Evolutionary conservation across 2,113 vertebrate genomes (phyloP), one percentile per base, ranked within the genome.

Genomic region (Poecilia latipinna): DNA sequence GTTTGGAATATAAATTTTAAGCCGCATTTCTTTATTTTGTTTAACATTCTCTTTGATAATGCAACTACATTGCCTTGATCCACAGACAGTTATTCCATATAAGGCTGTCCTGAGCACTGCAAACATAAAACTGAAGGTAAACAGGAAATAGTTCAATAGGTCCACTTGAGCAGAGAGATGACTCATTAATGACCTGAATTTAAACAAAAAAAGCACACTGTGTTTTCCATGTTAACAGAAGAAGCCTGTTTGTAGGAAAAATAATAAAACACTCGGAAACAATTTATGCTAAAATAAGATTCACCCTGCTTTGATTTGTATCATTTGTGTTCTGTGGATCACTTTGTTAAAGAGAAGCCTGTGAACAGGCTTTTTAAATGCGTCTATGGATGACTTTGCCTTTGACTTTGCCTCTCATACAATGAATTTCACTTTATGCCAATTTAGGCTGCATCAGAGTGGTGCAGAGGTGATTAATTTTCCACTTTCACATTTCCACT

Each of bases 131-230:
- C 80, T 68, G 77, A 86, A 65, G 78, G 87, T 90, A 91, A 93
- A 93, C 91, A 93, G 92, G 92, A 93, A 92, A 88, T 82, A 85
- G 83, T 89, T 90, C 86, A 86, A 86, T 85, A 72, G 89, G 78
- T 84, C 83, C 82, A 86, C 88, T 89, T 8, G 90, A 74, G 74
- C 74, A 68, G 64, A 80, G 78, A 79, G 89, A 90, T 91, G 90
- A 92, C 74, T 93, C 90, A 92, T 85, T 90, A 89, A 86, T 87
- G 80, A 77, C 70, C 68, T 44, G 51, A 74, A 86, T 88, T 80
- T 72, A 80, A 61, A 82, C 29, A 79, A 79, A 88, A 88, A 83
- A 70, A 57, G 51, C 70, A 85, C 63, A 22, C 17, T 44, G 72
- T 44, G 74, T 77, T 69, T 17, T n/a, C 64, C 48, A 37, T 24